Conservation (phyloP, 35 echinoderm and acorn worm genomes). For the Diadema setosum region DNA sequence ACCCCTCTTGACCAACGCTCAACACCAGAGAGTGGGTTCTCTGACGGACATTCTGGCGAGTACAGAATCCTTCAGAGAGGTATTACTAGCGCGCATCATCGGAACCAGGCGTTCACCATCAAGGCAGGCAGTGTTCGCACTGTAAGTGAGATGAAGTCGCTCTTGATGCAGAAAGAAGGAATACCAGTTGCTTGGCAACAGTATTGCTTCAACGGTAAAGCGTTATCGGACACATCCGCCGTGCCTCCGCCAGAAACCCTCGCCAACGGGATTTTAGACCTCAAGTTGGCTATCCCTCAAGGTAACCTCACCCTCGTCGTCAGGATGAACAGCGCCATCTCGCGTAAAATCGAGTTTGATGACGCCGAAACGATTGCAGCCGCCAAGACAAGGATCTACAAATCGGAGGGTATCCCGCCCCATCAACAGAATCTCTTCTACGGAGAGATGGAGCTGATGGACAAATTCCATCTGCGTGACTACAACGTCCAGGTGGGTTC, state of each 20-base stretch:
- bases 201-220: conserved; percentile 15
- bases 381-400: conserved; percentile 36
- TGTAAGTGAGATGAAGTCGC: not conserved
- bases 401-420: conserved; percentile 33
- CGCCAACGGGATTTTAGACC: not conserved
- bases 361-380: conserved; percentile 26
- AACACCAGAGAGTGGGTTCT: not conserved
- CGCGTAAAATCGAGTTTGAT: not conserved
- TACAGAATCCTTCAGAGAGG: conserved; percentile 34
- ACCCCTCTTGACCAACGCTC: not conserved
- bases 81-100: not conserved
- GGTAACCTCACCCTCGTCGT: conserved; percentile 20
- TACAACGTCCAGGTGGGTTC: not conserved
- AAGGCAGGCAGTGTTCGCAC: not conserved
- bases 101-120: not conserved
- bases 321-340: conserved; percentile 6
- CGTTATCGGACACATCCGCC: not conserved
- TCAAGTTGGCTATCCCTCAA: conserved; percentile 8
- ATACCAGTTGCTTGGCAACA: conserved; percentile 39
- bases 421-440: conserved; percentile 43
- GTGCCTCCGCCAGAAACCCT: not conserved
- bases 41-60: not conserved
- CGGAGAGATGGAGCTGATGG: conserved; percentile 13
- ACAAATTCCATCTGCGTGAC: conserved; percentile 2
- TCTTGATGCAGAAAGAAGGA: conserved; percentile 21